phyloP scores from a whole-genome alignment of 1,140 invertebrate genomes.

The Aphelinus certus region DNA sequence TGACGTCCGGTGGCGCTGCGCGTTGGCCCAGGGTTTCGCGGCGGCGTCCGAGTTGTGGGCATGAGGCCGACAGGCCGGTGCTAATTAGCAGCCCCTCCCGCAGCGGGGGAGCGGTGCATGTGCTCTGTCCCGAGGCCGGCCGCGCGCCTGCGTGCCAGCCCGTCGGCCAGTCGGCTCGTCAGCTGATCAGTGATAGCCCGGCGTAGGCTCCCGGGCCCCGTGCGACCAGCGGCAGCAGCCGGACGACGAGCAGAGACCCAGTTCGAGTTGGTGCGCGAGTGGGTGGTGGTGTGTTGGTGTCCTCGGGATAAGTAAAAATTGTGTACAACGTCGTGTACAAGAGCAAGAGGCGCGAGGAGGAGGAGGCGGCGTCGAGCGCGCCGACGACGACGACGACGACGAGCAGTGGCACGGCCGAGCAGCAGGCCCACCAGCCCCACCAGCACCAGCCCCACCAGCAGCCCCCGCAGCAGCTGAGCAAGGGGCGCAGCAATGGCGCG shows the following conservation, averaged over 20 bases:
- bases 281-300: background rate
- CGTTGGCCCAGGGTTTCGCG: no score
- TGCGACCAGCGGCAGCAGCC: background rate
- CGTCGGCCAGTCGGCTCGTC: background rate
- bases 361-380: constrained; percentile 44
- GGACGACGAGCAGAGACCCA: background rate
- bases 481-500: background rate
- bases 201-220: background rate
- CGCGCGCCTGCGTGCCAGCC: background rate
- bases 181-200: constrained; percentile 20
- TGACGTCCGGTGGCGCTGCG: no score
- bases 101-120: background rate
- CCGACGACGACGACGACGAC: constrained; percentile 24
- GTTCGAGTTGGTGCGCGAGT: no score
- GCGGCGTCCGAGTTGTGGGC: no score
- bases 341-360: constrained; percentile 42
- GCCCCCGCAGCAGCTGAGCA: background rate
- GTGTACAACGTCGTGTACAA: constrained; percentile 42
- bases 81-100: background rate
- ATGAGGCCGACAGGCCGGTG: no score
- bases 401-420: background rate
- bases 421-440: background rate
- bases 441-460: background rate
- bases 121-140: background rate
- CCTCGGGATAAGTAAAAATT: constrained; percentile 39